Evolutionary conservation across 2,797 vertebrate genomes (phyloP).

Genomic region (Acanthiza pusilla): DNA sequence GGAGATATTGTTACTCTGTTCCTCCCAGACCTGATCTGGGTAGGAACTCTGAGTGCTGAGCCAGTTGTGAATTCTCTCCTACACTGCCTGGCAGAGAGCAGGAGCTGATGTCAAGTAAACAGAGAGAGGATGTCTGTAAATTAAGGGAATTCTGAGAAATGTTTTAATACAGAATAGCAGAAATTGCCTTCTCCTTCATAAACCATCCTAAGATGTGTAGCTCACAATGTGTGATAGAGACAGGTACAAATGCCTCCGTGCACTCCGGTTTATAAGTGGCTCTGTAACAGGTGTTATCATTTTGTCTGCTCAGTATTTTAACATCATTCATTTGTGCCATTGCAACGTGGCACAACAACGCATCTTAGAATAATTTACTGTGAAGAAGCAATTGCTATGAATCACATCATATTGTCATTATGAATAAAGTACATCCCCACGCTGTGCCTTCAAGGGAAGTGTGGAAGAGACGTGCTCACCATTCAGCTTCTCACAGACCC

Average conservation of each 20-base stretch:
- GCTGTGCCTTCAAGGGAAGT: constrained; percentile 8
- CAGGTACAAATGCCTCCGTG: constrained; percentile 57
- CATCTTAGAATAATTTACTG: constrained; percentile 51
- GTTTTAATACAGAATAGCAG: constrained; percentile 59
- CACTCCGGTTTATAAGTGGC: constrained; percentile 44
- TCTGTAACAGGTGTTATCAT: constrained; percentile 63
- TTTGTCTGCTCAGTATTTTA: constrained; percentile 63
- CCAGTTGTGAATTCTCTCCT: background rate
- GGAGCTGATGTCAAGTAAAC: constrained; percentile 29
- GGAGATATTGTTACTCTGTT: background rate
- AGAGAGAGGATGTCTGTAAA: constrained; percentile 1
- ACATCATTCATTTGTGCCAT: constrained; percentile 64
- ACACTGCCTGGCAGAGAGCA: background rate
- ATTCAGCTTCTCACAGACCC: background rate
- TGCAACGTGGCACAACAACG: constrained; percentile 45
- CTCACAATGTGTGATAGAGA: constrained; percentile 38
- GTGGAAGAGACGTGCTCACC: background rate
- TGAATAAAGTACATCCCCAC: constrained; percentile 38
- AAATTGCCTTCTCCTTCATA: constrained; percentile 60
- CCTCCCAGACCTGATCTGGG: background rate
- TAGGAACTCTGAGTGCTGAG: background rate
- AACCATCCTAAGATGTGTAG: constrained; percentile 46
- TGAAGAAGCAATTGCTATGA: constrained; percentile 61
- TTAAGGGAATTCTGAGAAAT: constrained; percentile 47
- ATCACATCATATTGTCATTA: constrained; percentile 62